phyloP scores from a whole-genome alignment of 2,113 vertebrate genomes.

The Manacus vitellinus region DNA sequence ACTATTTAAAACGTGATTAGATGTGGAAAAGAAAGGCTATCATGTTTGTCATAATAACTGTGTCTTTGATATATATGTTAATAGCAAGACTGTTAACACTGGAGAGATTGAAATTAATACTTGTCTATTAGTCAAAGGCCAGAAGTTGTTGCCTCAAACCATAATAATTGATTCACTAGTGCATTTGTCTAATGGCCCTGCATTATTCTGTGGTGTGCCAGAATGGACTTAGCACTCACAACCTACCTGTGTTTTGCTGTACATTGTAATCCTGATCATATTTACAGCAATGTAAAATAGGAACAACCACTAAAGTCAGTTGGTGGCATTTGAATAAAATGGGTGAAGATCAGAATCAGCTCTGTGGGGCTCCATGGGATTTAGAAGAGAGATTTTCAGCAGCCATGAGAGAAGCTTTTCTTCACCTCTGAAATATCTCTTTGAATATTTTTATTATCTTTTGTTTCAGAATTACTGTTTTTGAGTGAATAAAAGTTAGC shows the following conservation, averaged over 20 bases:
- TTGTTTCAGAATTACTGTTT: not conserved
- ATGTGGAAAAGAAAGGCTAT: not conserved
- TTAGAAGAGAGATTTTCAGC: not conserved
- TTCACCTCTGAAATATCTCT: not conserved
- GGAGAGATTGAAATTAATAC: conserved; percentile 68
- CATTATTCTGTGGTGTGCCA: not conserved
- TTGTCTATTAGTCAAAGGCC: conserved; percentile 59
- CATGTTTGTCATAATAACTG: conserved; percentile 19
- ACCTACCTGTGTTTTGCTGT: not conserved
- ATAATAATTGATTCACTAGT: conserved; percentile 70
- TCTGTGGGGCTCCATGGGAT: not conserved
- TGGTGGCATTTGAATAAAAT: not conserved
- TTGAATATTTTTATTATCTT: not conserved
- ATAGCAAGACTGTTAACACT: conserved; percentile 57
- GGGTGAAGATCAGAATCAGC: not conserved
- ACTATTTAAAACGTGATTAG: not conserved
- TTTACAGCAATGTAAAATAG: not conserved
- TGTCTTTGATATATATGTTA: conserved; percentile 54
- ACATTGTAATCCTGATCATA: not conserved
- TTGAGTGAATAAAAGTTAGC: not conserved
- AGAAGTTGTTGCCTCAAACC: conserved; percentile 69
- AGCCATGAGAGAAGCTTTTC: not conserved
- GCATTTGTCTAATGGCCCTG: conserved; percentile 64
- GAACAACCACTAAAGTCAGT: not conserved
- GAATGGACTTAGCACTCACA: not conserved